Evolutionary conservation across 1,140 invertebrate genomes (phyloP).

Genomic region (Drosophila santomea): DNA sequence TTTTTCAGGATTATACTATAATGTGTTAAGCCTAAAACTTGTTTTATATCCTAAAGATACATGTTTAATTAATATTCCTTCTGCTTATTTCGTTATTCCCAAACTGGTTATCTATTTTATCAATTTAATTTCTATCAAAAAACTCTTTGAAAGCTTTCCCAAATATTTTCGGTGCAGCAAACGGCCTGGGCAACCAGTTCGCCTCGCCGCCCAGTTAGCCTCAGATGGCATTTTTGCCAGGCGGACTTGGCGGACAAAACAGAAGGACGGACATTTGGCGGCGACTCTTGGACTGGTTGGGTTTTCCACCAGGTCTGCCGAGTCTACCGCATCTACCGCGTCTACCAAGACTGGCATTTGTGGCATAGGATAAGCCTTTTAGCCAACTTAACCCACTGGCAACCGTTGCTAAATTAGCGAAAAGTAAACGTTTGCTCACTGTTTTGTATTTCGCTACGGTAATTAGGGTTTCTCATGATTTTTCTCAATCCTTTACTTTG

Average conservation of each 20-base stretch:
- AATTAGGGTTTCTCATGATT: slow-evolving; percentile 26
- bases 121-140: too few species aligned
- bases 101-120: too few species aligned
- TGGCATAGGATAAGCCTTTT: slow-evolving; percentile 54
- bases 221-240: slow-evolving; percentile 69
- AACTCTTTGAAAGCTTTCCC: too few species aligned
- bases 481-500: background rate
- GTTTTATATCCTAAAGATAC: too few species aligned
- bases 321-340: background rate
- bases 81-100: too few species aligned
- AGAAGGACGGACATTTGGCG: slow-evolving; percentile 11
- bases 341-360: slow-evolving; percentile 61
- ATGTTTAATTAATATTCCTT: too few species aligned
- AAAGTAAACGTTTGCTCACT: slow-evolving; percentile 36
- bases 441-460: background rate
- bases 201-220: slow-evolving; percentile 53
- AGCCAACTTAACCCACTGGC: slow-evolving; percentile 35
- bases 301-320: slow-evolving; percentile 28
- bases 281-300: slow-evolving; percentile 67
- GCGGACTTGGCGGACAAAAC: slow-evolving; percentile 7
- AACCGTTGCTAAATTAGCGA: slow-evolving; percentile 35
- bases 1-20: background rate
- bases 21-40: too few species aligned
- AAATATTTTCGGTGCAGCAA: slow-evolving; percentile 18
- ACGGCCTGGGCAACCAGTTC: slow-evolving; percentile 40